These are phyloP conservation scores for Apis mellifera DNA, from an alignment of 1,140 invertebrate species.

Conservation along the genomic window DNA sequence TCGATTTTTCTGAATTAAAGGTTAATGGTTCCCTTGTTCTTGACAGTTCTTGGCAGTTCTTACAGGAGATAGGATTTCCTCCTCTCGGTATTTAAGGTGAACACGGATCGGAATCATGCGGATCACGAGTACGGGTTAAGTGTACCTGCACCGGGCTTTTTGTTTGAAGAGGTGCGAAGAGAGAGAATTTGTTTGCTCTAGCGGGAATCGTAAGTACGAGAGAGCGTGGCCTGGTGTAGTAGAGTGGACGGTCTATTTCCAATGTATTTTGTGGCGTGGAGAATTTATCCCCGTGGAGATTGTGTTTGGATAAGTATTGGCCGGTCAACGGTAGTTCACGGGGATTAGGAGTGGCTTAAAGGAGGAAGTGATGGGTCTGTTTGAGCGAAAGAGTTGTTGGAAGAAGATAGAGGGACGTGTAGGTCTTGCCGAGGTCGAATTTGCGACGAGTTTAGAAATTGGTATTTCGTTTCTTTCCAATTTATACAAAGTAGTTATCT, in stretches of 20 bases:
- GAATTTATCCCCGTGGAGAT: not conserved
- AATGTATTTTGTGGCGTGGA: too few species aligned
- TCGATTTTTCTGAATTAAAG: too few species aligned
- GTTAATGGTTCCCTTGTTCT: too few species aligned
- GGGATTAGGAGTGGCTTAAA: not conserved
- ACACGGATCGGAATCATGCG: slow-evolving; percentile 2
- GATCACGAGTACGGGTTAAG: slow-evolving; percentile 1
- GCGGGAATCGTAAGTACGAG: slow-evolving; percentile 7
- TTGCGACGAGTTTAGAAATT: not conserved
- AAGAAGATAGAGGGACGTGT: not conserved
- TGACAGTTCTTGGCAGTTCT: too few species aligned
- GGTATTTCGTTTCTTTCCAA: not conserved
- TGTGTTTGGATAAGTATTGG: slow-evolving; percentile 10
- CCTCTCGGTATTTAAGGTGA: not conserved
- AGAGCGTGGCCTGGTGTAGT: not conserved
- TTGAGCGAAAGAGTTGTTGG: not conserved
- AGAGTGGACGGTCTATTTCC: not conserved
- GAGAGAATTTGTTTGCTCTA: slow-evolving; percentile 31
- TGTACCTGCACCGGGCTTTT: slow-evolving; percentile 28
- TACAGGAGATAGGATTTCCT: too few species aligned
- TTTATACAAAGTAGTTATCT: too few species aligned
- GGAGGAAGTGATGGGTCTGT: not conserved
- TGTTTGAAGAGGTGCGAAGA: slow-evolving; percentile 34
- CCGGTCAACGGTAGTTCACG: not conserved
- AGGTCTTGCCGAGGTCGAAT: not conserved